Conservation (phyloP, 2,888 invertebrate species). For the Iphiclides podalirius region DNA sequence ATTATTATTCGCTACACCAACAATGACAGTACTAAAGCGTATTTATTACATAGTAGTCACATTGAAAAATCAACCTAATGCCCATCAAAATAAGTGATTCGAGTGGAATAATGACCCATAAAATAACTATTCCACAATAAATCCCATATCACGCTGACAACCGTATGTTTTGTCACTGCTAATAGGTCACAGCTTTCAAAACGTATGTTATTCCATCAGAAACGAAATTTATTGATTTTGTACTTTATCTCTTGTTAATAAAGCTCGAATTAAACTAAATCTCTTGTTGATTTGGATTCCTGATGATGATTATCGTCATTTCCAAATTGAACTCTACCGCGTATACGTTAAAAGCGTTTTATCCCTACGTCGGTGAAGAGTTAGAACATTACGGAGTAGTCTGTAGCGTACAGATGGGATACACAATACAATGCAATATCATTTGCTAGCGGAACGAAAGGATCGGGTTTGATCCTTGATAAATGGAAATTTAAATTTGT, state of each 20-base stretch:
- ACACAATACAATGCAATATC: conserved; percentile 60
- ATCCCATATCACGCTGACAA: conserved; percentile 67
- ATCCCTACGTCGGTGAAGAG: too few relatives aligned
- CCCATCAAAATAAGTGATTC: conserved; percentile 18
- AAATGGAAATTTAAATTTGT: conserved; percentile 66
- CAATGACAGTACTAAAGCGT: conserved; percentile 30
- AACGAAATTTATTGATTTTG: conserved; percentile 15
- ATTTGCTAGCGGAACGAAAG: conserved; percentile 59
- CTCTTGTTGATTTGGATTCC: too few relatives aligned
- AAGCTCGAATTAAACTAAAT: conserved; percentile 27
- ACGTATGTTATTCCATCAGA: conserved; percentile 45
- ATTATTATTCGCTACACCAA: conserved; percentile 58
- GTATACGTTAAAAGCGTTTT: too few relatives aligned
- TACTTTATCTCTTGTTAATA: conserved; percentile 10
- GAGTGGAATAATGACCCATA: conserved; percentile 16
- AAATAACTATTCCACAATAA: conserved; percentile 44
- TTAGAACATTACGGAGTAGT: too few relatives aligned
- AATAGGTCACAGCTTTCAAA: conserved; percentile 65
- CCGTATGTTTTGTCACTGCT: conserved; percentile 68
- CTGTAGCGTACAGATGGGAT: conserved; percentile 43
- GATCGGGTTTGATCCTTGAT: conserved; percentile 62
- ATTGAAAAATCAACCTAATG: conserved; percentile 27
- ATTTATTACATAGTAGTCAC: conserved; percentile 23
- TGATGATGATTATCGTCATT: too few relatives aligned
- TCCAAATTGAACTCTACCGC: too few relatives aligned